Evolutionary conservation across 2,888 invertebrate genomes (phyloP).

Genomic region (Amiota minor): DNA sequence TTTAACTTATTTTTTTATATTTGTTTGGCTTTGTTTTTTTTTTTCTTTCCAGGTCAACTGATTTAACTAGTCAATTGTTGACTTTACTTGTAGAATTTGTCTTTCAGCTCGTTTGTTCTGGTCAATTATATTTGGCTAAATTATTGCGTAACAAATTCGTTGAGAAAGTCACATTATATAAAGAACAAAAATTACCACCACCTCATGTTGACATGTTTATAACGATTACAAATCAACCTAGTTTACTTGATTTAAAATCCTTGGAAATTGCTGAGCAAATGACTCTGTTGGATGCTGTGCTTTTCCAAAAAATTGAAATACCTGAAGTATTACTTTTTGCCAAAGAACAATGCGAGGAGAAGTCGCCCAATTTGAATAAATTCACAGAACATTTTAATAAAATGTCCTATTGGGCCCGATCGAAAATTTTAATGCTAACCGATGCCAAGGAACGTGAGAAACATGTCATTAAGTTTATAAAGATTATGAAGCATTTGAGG

Average conservation of each 20-base stretch:
- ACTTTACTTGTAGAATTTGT: constrained; percentile 93
- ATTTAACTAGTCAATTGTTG: constrained; percentile 86
- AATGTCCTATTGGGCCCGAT: constrained; percentile 98
- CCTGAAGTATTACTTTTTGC: constrained; percentile 98
- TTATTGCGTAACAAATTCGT: constrained; percentile 91
- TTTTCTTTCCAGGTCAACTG: constrained; percentile 80
- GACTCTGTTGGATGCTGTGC: constrained; percentile 94
- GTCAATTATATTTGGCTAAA: constrained; percentile 93
- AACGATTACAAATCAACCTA: constrained; percentile 76
- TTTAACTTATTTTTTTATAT: background rate
- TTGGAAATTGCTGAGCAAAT: constrained; percentile 98
- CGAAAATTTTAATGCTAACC: constrained; percentile 90
- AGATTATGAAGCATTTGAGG: constrained; percentile 97
- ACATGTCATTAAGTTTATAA: constrained; percentile 95
- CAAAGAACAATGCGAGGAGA: constrained; percentile 96
- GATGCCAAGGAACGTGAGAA: constrained; percentile 97
- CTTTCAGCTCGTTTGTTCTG: constrained; percentile 91
- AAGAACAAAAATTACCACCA: constrained; percentile 70
- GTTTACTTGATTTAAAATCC: constrained; percentile 93
- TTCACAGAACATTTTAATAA: constrained; percentile 99
- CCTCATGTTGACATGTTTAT: constrained; percentile 57
- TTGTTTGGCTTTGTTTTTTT: background rate
- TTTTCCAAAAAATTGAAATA: constrained; percentile 97
- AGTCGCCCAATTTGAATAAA: constrained; percentile 94
- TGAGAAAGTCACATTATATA: constrained; percentile 79